Evolutionary conservation across 2,797 vertebrate species (phyloP), one percentile per base, ranked within the genome.

Genomic region (Mus caroli): DNA sequence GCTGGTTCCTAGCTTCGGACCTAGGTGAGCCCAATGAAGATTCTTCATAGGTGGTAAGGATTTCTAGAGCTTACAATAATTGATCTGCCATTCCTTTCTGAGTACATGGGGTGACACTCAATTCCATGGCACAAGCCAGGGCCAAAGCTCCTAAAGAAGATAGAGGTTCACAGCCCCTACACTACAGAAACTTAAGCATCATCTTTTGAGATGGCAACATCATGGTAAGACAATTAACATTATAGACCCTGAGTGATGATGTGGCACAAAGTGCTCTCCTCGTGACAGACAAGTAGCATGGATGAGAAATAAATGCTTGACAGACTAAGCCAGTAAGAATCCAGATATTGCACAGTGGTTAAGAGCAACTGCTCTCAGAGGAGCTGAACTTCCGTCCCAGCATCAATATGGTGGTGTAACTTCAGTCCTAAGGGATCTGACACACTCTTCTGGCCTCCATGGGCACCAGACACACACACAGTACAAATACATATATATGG

Each of bases 291-390:
- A 85, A 54, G 37, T 17, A 69, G 31, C 40, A 62, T 40, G 69
- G 92, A 9, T 46, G 34, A 91, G 76, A 94, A 96, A 92, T 19
- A 79, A 87, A 54, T 56, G 43, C 43, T 71, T 84, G n/a, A 26
- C 82, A 58, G 83, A 93, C 84, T 58, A 93, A 92, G 43, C 19
- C 80, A 90, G 87, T 92, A 71, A 69, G 22, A 92, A 88, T 76
- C 73, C 62, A 71, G 22, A 54, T 14, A 17, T 6, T 54, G 46
- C 19, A 52, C 62, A 67, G 62, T 26, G 62, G 43, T 14, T 50
- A 67, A 67, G 28, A 64, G 31, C 43, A 64, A 46, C 37, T 31
- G 58, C 1, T 84, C 60, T 22, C 64, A 64, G 58, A 85, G 43
- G 31, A 50, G 31, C 31, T 7, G 7, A 20, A 8, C n/a, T 15